These are phyloP conservation scores for Nyctibius grandis DNA, from an alignment of 2,797 vertebrate genomes.

Conservation along the genomic window DNA sequence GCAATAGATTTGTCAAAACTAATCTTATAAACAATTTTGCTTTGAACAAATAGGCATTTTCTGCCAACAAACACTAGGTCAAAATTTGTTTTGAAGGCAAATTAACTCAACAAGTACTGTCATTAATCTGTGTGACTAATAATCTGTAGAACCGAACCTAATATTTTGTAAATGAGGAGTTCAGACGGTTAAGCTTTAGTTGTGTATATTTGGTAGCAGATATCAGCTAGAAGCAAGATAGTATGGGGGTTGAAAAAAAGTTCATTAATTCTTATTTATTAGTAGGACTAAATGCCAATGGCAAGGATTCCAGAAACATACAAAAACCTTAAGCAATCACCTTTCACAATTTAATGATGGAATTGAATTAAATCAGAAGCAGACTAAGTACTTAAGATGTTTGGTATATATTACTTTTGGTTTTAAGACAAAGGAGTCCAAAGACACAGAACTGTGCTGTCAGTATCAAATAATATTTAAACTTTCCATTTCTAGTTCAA, in stretches of 20 bases:
- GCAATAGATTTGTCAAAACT: not conserved
- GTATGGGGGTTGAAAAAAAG: not conserved
- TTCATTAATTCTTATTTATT: not conserved
- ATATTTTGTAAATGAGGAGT: not conserved
- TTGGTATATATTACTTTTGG: not conserved
- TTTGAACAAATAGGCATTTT: not conserved
- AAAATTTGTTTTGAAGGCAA: not conserved
- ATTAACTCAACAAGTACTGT: not conserved
- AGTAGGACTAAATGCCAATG: not conserved
- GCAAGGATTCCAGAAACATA: not conserved
- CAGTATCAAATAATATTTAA: not conserved
- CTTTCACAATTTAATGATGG: not conserved
- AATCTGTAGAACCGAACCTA: not conserved
- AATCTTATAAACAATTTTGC: not conserved
- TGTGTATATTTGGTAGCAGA: not conserved
- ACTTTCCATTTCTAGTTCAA: not conserved
- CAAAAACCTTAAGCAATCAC: not conserved
- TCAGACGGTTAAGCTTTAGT: not conserved
- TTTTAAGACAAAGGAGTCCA: not conserved
- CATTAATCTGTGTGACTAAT: not conserved
- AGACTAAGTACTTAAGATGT: not conserved
- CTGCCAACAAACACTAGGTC: not conserved
- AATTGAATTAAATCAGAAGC: not conserved
- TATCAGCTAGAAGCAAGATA: not conserved
- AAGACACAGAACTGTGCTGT: not conserved